These are phyloP conservation scores for Amorpha juglandis DNA, from an alignment of 2,888 invertebrate species.

Conservation along the genomic window DNA sequence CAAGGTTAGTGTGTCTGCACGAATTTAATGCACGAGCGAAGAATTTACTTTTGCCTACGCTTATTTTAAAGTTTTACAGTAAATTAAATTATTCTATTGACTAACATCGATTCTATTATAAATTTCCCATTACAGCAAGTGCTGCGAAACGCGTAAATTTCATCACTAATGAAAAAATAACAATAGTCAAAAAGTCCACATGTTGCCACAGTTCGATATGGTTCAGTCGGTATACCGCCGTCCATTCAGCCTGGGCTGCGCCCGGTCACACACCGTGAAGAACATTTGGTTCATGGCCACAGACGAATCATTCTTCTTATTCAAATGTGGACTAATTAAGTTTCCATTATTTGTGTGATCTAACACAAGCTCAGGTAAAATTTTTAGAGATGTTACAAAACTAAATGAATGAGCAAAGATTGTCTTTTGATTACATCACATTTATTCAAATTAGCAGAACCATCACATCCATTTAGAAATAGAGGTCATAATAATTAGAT, in stretches of 20 bases:
- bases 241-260: conserved; percentile 40
- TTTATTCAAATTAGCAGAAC: no score
- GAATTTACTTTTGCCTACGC: background rate
- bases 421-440: no score
- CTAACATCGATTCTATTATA: background rate
- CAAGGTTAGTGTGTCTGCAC: conserved; percentile 27
- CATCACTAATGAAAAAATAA: conserved; percentile 71
- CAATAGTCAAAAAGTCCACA: conserved; percentile 71
- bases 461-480: no score
- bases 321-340: background rate
- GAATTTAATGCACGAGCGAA: conserved; percentile 23
- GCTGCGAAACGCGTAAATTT: conserved; percentile 52
- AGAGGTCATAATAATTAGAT: no score
- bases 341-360: background rate
- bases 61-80: background rate
- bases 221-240: conserved; percentile 57
- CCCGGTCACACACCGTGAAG: conserved; percentile 66
- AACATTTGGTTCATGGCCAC: conserved; percentile 74
- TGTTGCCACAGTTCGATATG: conserved; percentile 58
- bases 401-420: no score
- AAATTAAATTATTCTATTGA: background rate
- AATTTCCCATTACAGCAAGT: background rate
- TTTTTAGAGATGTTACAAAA: background rate
- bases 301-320: conserved; percentile 4
- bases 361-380: background rate